Evolutionary conservation across 2,113 vertebrate species (phyloP).

Genomic region (Pangasianodon hypophthalmus): DNA sequence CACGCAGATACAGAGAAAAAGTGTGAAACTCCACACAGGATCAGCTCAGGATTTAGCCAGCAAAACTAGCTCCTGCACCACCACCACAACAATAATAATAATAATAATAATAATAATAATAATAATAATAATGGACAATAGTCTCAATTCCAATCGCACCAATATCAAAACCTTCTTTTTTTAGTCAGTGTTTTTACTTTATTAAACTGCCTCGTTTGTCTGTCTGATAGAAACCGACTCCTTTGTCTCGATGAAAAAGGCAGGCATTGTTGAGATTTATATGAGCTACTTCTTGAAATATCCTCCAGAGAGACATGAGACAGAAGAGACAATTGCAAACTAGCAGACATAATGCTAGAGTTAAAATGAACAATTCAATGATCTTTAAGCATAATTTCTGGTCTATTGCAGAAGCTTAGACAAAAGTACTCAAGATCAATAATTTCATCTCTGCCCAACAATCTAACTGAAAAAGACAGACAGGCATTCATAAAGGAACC

Average conservation of each 20-base stretch:
- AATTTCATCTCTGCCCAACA: slow-evolving; percentile 37
- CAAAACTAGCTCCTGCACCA: no score
- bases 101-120: no score
- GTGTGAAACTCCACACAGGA: no score
- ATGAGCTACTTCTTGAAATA: slow-evolving; percentile 23
- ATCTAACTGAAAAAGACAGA: slow-evolving; percentile 29
- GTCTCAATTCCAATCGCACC: not conserved
- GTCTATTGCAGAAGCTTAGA: slow-evolving; percentile 35
- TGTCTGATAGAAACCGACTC: not conserved
- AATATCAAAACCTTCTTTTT: not conserved
- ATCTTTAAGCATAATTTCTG: slow-evolving; percentile 40
- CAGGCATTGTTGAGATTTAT: slow-evolving; percentile 21
- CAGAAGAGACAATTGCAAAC: slow-evolving; percentile 34
- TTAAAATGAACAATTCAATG: slow-evolving; percentile 32
- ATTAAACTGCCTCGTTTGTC: not conserved
- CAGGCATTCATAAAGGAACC: slow-evolving; percentile 34
- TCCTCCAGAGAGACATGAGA: slow-evolving; percentile 12
- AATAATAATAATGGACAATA: not conserved
- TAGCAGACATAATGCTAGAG: slow-evolving; percentile 28
- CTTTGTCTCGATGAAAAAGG: slow-evolving; percentile 1
- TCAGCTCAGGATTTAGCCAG: no score
- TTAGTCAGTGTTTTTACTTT: slow-evolving; percentile 6
- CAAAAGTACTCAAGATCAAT: slow-evolving; percentile 31
- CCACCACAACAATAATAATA: no score
- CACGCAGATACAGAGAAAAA: no score